Percentiles rank a stretch among this genome's conserved stretches.
These are phyloP conservation scores for Takifugu flavidus DNA, from an alignment of 2,113 vertebrate genomes.

Conservation along the genomic window DNA sequence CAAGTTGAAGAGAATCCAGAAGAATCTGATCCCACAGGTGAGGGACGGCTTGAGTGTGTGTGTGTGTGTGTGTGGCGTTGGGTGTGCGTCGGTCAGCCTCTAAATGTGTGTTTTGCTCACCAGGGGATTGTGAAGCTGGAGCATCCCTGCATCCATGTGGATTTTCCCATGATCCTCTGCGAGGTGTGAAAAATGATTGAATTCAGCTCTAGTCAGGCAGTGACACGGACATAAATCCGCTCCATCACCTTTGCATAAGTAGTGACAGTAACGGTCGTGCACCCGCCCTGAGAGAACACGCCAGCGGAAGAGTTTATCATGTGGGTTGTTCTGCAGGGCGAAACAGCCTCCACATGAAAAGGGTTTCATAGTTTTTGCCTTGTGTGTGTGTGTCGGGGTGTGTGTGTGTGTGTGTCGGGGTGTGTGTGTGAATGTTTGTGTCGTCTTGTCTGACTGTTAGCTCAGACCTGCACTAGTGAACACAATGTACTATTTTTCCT, in stretches of 20 bases:
- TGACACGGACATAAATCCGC: too few species aligned
- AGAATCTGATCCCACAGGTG: slow-evolving; percentile 97
- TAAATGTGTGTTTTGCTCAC: slow-evolving; percentile 12
- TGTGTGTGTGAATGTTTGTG: slow-evolving; percentile 23
- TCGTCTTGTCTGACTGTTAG: slow-evolving; percentile 50
- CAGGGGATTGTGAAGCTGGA: slow-evolving; percentile 94
- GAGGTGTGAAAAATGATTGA: slow-evolving; percentile 80
- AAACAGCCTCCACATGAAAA: slow-evolving; percentile 48
- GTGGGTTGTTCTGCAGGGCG: slow-evolving; percentile 36
- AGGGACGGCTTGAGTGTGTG: slow-evolving; percentile 5
- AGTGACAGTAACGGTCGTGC: not conserved
- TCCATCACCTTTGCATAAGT: too few species aligned
- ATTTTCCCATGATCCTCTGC: slow-evolving; percentile 95
- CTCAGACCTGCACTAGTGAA: slow-evolving; percentile 75
- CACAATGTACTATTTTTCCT: slow-evolving; percentile 67
- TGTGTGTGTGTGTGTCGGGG: slow-evolving; percentile 40
- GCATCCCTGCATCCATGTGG: slow-evolving; percentile 91
- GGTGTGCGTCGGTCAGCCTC: not conserved
- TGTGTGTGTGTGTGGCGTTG: not conserved
- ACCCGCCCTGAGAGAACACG: slow-evolving; percentile 1
- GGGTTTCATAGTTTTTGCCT: slow-evolving; percentile 51
- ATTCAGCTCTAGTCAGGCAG: not conserved
- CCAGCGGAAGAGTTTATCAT: slow-evolving; percentile 29
- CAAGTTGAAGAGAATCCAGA: slow-evolving; percentile 95
- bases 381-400: slow-evolving; percentile 44